A percentile compares a stretch with the other conserved stretches of the same genome.
Conservation (phyloP, 2,113 vertebrate species). For the Pterocles burchelli region DNA sequence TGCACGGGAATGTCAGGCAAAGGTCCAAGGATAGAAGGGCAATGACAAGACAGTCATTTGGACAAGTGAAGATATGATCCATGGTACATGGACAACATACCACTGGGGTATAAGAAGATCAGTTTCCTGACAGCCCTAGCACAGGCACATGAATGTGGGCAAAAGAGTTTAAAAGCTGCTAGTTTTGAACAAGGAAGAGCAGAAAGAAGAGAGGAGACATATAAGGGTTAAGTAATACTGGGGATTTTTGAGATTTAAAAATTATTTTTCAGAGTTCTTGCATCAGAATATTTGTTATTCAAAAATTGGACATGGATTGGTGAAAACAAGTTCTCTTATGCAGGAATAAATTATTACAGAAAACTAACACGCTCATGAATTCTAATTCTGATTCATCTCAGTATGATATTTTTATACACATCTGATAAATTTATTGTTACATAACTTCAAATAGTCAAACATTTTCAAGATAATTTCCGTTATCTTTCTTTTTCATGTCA, state of each 20-base stretch:
- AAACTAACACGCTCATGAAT: accelerated
- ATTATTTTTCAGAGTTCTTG: neutral
- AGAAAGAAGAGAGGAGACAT: neutral
- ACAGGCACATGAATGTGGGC: neutral
- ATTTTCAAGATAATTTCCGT: neutral
- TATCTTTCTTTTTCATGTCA: neutral
- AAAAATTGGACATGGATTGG: accelerated
- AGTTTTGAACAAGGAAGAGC: neutral
- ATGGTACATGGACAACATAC: neutral
- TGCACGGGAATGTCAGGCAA: neutral
- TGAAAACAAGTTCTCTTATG: neutral
- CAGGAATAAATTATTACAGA: neutral
- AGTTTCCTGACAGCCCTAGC: neutral
- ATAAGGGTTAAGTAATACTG: neutral
- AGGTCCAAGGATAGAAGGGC: neutral
- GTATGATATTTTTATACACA: accelerated
- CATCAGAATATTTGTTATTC: neutral
- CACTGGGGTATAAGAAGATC: neutral
- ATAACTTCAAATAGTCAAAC: neutral
- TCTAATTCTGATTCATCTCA: neutral
- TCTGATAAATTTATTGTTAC: neutral
- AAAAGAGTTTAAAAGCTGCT: neutral
- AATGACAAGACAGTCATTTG: neutral
- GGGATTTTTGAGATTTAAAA: neutral
- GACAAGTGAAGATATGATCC: neutral